Base-by-base conservation (phyloP, 2,888 invertebrate species). In the Drosophila melanosoma region DNA sequence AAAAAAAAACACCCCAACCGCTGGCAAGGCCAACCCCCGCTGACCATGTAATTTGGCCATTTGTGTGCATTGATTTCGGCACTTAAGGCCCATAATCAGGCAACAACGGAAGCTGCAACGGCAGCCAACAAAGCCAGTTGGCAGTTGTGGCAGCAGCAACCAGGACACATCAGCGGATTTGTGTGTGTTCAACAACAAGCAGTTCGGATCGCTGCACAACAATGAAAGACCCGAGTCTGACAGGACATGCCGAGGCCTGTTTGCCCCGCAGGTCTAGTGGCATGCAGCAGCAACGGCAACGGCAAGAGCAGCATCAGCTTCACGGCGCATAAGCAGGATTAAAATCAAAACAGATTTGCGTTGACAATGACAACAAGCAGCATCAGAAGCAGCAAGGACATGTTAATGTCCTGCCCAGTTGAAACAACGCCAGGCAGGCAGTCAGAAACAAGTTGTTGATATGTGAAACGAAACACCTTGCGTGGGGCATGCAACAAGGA, bases 31-130 rank as follows among this genome's bases (percentile, higher is more conserved):
- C 65, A 64, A 66, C 66, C 74, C 68, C 71, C 61, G 70, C 60
- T 65, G 69, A 68, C 58, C 89, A 74, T 87, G 87, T 90, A 87
- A 89, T 90, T 90, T 82, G 91, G 79, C 73, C 90, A 91, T 90
- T 90, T 88, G 88, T 90, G 90, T 91, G 91, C 91, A 91, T 91
- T 90, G 91, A 91, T 90, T 91, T 91, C 87, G 89, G 86, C 82
- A 86, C 91, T 91, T 91, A 91, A 91, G 89, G 79, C 87, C 78
- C 84, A 89, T 91, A 90, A 91, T 91, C 87, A 79, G 69, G 69
- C 74, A 67, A 49, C 72, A 60, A 23, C 69, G 61, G 64, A 61
- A 61, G 74, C 57, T 60, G 70, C 59, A 62, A 26, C 56, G 42
- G 42, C 66, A 60, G 51, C 66, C 45, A 12, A 29, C 45, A 12